Conservation (phyloP, 2,113 vertebrate species). For the Gulo gulo region DNA sequence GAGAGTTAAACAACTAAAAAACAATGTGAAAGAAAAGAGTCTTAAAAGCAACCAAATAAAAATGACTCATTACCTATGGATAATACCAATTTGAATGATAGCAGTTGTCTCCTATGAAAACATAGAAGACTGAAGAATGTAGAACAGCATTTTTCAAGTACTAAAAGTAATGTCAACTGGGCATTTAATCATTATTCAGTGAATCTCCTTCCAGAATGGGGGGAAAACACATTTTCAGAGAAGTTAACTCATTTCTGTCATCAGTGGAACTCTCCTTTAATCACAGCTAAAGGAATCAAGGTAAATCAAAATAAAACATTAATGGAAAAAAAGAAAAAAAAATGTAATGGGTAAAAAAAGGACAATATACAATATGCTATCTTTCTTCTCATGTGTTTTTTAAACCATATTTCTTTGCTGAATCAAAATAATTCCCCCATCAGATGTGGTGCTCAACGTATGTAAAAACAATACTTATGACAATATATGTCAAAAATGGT, state of each 20-base stretch:
- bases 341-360: neutral
- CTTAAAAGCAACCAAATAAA: neutral
- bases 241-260: neutral
- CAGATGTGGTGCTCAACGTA: neutral
- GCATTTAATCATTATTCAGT: neutral
- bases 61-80: neutral
- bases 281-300: neutral
- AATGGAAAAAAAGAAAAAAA: neutral
- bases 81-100: neutral
- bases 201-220: neutral
- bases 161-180: neutral
- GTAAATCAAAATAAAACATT: neutral
- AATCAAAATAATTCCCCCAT: neutral
- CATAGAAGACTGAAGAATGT: neutral
- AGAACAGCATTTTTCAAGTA: neutral
- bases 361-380: neutral
- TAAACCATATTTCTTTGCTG: neutral
- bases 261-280: neutral
- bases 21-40: neutral
- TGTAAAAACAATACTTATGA: neutral
- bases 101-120: neutral
- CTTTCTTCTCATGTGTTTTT: neutral
- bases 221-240: neutral
- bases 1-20: neutral
- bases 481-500: neutral